A percentile compares a stretch with the other conserved stretches of the same genome.
Evolutionary conservation across 2,797 vertebrate species (phyloP).

Genomic region (Craterocephalus amniculus): DNA sequence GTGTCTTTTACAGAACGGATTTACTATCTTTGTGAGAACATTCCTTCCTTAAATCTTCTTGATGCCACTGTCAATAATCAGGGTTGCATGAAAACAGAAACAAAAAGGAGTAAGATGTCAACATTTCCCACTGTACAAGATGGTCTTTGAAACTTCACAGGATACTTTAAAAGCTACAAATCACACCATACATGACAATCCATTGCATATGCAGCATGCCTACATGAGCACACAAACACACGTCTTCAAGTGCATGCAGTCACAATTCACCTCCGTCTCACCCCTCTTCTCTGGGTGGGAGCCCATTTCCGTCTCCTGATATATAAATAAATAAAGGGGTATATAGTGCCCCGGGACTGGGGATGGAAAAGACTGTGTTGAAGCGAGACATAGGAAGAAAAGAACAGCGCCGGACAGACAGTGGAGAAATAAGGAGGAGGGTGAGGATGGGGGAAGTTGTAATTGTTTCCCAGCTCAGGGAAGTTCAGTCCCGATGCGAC

Average conservation of each 20-base stretch:
- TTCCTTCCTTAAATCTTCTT: neutral
- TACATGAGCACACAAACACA: constrained; percentile 24
- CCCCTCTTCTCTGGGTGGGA: constrained; percentile 77
- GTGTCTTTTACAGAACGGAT: neutral
- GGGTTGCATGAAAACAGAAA: constrained; percentile 1
- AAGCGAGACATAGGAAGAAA: constrained; percentile 52
- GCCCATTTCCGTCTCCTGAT: constrained; percentile 80
- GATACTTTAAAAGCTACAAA: constrained; percentile 7
- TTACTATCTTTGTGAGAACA: neutral
- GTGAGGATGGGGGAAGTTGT: constrained; percentile 36
- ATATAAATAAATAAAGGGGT: constrained; percentile 81
- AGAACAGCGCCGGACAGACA: constrained; percentile 50
- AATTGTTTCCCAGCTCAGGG: constrained; percentile 77
- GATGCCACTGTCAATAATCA: neutral
- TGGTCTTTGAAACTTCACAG: neutral
- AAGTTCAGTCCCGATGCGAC: constrained; percentile 64
- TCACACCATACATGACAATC: constrained; percentile 4
- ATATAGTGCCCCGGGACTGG: constrained; percentile 75
- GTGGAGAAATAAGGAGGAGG: constrained; percentile 36
- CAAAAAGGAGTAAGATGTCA: neutral
- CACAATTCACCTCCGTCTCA: constrained; percentile 73
- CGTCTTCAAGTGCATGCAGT: constrained; percentile 31
- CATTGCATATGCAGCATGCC: constrained; percentile 16
- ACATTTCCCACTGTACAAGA: neutral
- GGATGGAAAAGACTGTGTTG: constrained; percentile 61